Percentiles rank a stretch among this genome's conserved stretches.
Evolutionary conservation across 2,888 invertebrate genomes (phyloP).

Genomic region (Chironomus riparius): DNA sequence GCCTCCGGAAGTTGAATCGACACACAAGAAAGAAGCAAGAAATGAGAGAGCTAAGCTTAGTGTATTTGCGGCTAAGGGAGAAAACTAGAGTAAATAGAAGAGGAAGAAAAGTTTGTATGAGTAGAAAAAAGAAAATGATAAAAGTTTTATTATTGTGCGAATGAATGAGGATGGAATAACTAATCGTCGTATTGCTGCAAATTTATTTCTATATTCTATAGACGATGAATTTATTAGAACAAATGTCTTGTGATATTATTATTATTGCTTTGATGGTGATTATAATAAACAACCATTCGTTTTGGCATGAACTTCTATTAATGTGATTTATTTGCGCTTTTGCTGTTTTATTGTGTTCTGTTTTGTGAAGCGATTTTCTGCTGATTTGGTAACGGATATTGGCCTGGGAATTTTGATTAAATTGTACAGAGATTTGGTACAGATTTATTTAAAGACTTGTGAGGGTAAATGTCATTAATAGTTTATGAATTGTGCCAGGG

Average conservation of each 20-base stretch:
- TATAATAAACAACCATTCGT: neutral
- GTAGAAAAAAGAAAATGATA: neutral
- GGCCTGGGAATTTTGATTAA: too few species aligned
- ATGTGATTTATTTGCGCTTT: too few species aligned
- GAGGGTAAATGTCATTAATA: too few species aligned
- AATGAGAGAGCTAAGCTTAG: neutral
- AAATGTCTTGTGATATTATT: neutral
- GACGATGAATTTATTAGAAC: neutral
- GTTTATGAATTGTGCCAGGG: too few species aligned
- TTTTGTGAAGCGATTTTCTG: too few species aligned
- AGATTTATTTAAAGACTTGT: too few species aligned
- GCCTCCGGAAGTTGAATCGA: neutral
- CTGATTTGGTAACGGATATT: too few species aligned
- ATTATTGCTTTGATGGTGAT: neutral
- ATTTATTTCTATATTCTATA: neutral
- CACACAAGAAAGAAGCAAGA: neutral
- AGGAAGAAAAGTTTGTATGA: neutral
- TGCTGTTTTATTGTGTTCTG: too few species aligned
- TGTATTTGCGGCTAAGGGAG: neutral
- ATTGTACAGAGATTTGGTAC: too few species aligned
- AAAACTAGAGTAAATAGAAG: neutral
- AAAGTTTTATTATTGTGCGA: constrained; percentile 16
- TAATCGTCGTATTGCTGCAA: neutral
- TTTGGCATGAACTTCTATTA: neutral
- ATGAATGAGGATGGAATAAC: constrained; percentile 13